Percentiles rank a stretch among this genome's conserved stretches.
Evolutionary conservation across 37 sponge, comb jelly and placozoan genomes (phyloP).

Genomic region (Eunapius fragilis): DNA sequence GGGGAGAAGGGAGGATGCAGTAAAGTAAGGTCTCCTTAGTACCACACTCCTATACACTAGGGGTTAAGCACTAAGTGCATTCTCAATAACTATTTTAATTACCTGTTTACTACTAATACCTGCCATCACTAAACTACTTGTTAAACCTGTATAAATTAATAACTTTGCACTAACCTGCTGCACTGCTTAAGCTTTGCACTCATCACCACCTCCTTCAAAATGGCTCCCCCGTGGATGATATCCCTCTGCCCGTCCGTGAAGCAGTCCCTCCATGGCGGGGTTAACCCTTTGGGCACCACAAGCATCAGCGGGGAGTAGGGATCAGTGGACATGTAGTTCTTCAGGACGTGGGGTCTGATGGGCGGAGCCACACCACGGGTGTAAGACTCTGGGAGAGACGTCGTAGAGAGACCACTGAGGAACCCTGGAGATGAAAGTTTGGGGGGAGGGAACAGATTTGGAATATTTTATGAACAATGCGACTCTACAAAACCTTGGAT

Average conservation of each 20-base stretch:
- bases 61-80: too few relatives aligned
- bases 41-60: too few relatives aligned
- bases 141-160: not conserved
- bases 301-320: slow-evolving; percentile 77
- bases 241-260: slow-evolving; percentile 66
- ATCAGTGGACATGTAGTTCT: slow-evolving; percentile 35
- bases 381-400: slow-evolving; percentile 51
- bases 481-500: slow-evolving; percentile 41
- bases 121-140: not conserved
- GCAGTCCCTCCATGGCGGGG: slow-evolving; percentile 73
- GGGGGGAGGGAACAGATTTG: too few relatives aligned
- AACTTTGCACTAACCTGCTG: slow-evolving; percentile 44
- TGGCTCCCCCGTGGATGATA: slow-evolving; percentile 47
- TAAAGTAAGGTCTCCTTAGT: too few relatives aligned
- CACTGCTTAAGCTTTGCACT: slow-evolving; percentile 63
- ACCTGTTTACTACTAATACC: not conserved
- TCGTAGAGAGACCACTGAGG: slow-evolving; percentile 39
- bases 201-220: slow-evolving; percentile 47
- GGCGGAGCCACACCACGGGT: slow-evolving; percentile 19
- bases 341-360: slow-evolving; percentile 53
- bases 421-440: slow-evolving; percentile 45
- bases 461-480: too few relatives aligned
- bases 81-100: too few relatives aligned
- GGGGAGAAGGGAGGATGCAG: not conserved
- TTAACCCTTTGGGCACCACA: slow-evolving; percentile 55